Evolutionary conservation across 1,140 invertebrate species (phyloP).

Genomic region (Akabosia matsudoensis): DNA sequence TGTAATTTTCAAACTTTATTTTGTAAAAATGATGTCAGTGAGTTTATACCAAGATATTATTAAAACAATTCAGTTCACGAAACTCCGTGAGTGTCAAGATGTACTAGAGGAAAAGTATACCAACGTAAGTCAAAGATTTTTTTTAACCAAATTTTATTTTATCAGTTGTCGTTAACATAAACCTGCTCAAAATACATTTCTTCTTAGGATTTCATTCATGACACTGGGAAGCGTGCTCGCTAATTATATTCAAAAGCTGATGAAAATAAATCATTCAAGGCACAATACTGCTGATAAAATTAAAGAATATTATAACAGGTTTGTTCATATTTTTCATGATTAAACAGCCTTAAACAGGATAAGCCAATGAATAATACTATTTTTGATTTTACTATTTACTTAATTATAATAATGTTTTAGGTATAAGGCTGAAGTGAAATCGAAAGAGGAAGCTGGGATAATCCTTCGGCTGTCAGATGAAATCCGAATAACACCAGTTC

Average conservation of each 20-base stretch:
- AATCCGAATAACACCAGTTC: conserved; percentile 59
- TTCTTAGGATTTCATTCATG: conserved; percentile 37
- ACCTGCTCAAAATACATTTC: neutral
- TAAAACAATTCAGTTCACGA: conserved; percentile 37
- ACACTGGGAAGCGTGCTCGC: conserved; percentile 44
- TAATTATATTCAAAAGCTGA: conserved; percentile 41
- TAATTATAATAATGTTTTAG: conserved; percentile 36
- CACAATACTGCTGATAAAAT: conserved; percentile 41
- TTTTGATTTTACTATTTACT: no score
- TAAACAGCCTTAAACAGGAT: neutral
- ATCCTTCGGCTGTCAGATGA: conserved; percentile 59
- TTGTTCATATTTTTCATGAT: neutral
- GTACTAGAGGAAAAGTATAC: conserved; percentile 44
- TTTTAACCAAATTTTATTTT: neutral
- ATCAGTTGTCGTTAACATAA: no score
- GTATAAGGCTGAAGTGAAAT: conserved; percentile 45
- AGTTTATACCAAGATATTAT: conserved; percentile 40
- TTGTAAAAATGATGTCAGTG: conserved; percentile 41
- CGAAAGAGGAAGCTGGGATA: conserved; percentile 54
- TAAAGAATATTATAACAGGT: conserved; percentile 39
- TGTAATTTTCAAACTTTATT: neutral
- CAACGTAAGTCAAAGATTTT: conserved; percentile 37
- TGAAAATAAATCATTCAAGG: conserved; percentile 39
- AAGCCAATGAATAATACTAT: conserved; percentile 20
- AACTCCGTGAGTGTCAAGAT: conserved; percentile 34